Evolutionary conservation across 2,888 invertebrate species (phyloP).

Genomic region (Microchrysa polita): DNA sequence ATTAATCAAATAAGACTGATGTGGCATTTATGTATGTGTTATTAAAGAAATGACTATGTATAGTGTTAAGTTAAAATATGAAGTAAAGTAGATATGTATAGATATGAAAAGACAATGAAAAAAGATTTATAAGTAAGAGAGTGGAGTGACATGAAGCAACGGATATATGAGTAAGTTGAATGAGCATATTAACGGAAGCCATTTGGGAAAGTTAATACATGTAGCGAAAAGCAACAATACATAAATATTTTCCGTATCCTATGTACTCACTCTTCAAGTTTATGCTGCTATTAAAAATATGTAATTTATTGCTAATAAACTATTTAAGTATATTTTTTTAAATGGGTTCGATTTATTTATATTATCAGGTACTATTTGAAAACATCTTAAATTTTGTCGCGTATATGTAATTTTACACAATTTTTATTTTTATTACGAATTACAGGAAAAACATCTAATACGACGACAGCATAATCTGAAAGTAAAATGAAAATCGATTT

Average conservation of each 20-base stretch:
- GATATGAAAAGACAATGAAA: no score
- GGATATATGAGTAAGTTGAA: no score
- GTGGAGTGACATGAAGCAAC: no score
- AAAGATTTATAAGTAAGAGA: no score
- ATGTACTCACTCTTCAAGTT: conserved; percentile 31
- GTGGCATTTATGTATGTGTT: no score
- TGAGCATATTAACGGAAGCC: no score
- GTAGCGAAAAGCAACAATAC: conserved; percentile 5
- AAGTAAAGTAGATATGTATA: no score
- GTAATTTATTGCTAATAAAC: conserved; percentile 4
- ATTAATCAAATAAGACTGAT: no score
- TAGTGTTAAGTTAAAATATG: no score
- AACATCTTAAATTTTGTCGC: neutral
- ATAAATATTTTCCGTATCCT: neutral
- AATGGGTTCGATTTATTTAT: neutral
- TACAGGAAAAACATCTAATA: conserved; percentile 24
- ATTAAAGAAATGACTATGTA: no score
- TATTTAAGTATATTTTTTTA: conserved; percentile 7
- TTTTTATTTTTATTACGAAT: conserved; percentile 5
- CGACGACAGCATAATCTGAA: conserved; percentile 41
- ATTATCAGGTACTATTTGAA: conserved; percentile 3
- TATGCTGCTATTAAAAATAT: neutral
- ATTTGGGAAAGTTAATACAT: neutral
- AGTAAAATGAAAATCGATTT: conserved; percentile 22
- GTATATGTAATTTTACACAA: neutral